Percentiles rank a stretch among this genome's conserved stretches.
Conservation (phyloP, 2,113 vertebrate species). For the Agelaius tricolor region DNA sequence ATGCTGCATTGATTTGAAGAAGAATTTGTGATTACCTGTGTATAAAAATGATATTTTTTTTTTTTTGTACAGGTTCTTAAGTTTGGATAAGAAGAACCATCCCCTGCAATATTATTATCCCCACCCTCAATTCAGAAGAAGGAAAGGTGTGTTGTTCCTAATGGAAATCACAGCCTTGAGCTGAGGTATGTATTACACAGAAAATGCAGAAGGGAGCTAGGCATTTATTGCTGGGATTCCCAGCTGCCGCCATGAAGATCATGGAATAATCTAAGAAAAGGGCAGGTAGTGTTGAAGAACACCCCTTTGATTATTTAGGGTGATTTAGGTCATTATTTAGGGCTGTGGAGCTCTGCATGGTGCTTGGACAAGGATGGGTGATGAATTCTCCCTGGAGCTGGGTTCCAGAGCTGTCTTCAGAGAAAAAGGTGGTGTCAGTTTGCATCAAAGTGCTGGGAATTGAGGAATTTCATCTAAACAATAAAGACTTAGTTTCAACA, state of each 20-base stretch:
- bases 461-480: neutral
- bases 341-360: neutral
- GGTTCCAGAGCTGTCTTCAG: neutral
- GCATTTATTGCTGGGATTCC: neutral
- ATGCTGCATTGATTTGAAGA: rapidly evolving
- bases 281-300: neutral
- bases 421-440: neutral
- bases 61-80: neutral
- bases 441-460: neutral
- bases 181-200: neutral
- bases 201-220: neutral
- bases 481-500: neutral
- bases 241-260: neutral
- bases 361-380: neutral
- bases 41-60: neutral
- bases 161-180: neutral
- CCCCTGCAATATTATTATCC: neutral
- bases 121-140: neutral
- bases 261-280: neutral
- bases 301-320: neutral
- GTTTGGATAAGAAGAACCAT: neutral
- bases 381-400: neutral
- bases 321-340: neutral
- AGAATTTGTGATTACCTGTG: neutral
- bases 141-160: neutral